phyloP scores from a whole-genome alignment of 2,888 invertebrate species.

The Liopterus haemorrhoidalis region DNA sequence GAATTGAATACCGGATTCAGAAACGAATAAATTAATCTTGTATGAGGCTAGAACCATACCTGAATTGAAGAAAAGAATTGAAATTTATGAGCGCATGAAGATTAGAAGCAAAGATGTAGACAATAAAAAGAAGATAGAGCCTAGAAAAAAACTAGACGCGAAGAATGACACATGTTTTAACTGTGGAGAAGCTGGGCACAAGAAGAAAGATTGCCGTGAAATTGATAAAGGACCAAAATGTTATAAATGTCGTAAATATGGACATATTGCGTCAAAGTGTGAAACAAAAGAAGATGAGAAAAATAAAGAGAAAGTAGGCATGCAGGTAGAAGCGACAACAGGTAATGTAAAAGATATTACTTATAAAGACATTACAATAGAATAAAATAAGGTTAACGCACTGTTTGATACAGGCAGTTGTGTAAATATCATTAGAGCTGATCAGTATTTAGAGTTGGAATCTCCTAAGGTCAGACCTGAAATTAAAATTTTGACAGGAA shows the following conservation, averaged over 20 bases:
- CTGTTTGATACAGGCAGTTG: too few species aligned
- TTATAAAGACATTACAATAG: too few species aligned
- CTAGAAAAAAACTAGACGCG: not conserved
- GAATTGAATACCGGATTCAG: conserved; percentile 31
- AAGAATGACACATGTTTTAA: conserved; percentile 17
- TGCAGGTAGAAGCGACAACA: too few species aligned
- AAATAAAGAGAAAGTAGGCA: too few species aligned
- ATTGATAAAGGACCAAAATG: too few species aligned
- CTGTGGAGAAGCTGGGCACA: conserved; percentile 16
- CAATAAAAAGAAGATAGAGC: conserved; percentile 1
- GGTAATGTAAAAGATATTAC: too few species aligned
- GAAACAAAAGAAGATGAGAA: conserved; percentile 2
- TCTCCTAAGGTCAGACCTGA: too few species aligned
- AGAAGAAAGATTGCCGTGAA: conserved; percentile 14
- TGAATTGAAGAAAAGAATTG: conserved; percentile 19
- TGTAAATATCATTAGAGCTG: too few species aligned
- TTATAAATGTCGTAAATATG: conserved; percentile 32
- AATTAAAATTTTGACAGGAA: too few species aligned
- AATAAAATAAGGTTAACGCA: too few species aligned
- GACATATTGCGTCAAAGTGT: conserved; percentile 26
- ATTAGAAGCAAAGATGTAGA: too few species aligned
- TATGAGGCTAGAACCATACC: conserved; percentile 16
- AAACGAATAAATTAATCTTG: conserved; percentile 15
- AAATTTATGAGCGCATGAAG: conserved; percentile 21
- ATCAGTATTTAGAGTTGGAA: too few species aligned